A percentile compares a stretch with the other conserved stretches of the same genome.
Conservation (phyloP, 2,113 vertebrate species). For the Thymallus thymallus region DNA sequence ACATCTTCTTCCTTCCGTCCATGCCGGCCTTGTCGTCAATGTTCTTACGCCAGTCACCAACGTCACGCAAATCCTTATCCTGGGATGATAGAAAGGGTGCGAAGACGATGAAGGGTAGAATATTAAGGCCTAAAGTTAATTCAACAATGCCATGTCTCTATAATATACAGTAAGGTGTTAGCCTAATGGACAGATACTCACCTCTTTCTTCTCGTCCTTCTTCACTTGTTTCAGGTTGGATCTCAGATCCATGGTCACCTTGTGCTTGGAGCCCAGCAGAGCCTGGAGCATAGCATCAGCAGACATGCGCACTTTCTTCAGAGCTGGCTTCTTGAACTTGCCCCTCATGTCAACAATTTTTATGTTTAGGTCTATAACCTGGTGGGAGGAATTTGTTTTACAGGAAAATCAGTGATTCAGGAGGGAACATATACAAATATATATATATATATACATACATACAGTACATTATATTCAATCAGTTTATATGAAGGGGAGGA, state of each 20-base stretch:
- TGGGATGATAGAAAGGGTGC: constrained; percentile 51
- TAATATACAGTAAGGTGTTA: too few species aligned
- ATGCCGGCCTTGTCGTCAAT: constrained; percentile 97
- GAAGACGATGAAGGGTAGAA: background rate
- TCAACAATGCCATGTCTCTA: background rate
- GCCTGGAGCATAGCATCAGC: constrained; percentile 97
- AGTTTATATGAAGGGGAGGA: too few species aligned
- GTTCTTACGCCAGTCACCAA: constrained; percentile 98
- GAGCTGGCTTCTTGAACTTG: constrained; percentile 94
- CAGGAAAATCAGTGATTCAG: background rate
- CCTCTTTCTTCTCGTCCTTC: constrained; percentile 98
- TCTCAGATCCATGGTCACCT: constrained; percentile 96
- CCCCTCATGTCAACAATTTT: constrained; percentile 94
- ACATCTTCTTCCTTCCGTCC: constrained; percentile 99
- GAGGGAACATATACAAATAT: background rate
- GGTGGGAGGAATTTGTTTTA: background rate
- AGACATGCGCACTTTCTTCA: constrained; percentile 94
- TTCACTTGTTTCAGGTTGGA: constrained; percentile 98
- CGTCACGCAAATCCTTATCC: constrained; percentile 85
- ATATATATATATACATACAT: too few species aligned
- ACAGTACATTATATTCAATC: too few species aligned
- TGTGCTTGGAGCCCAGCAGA: constrained; percentile 97
- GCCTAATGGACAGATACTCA: constrained; percentile 42
- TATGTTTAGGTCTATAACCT: constrained; percentile 95
- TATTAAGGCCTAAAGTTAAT: background rate